Base-by-base conservation (phyloP, 2,888 invertebrate species). In the Ormyrus rosae region DNA sequence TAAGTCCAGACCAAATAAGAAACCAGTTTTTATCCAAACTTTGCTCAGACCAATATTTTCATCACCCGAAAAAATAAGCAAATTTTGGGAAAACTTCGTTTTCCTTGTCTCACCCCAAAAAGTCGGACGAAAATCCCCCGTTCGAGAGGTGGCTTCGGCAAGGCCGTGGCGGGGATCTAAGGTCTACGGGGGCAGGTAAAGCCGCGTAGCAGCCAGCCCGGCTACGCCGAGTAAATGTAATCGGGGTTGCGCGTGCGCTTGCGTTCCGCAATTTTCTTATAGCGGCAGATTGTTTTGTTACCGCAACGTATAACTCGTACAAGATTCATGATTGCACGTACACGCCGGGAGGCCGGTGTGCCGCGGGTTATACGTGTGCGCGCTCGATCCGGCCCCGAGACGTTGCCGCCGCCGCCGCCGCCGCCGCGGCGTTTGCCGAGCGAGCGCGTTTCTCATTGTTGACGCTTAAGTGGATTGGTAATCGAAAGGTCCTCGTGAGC, bases 401-500 rank as follows among this genome's bases (percentile, higher is more conserved):
- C 19, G 19, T 1, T 19, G 19, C 19, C 19, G 19, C 19, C 19
- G 19, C 19, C 19, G 19, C 19, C 19, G 19, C 19, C 19, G 19
- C 19, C 19, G 63, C 51, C 19, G 19, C 10, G 56, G 61, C 58
- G 53, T 65, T 75, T 60, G 45, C 11, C 55, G 50, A 67, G 48
- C 10, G 61, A 51, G 45, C 67, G 73, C 72, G 55, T 83, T 83
- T 83, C 80, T 84, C 81, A 83, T 84, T 81, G 83, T 85, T 83
- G 81, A 83, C 77, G 76, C 82, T 83, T 83, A 83, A 84, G 84
- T 83, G 84, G 83, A 84, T 84, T 83, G 83, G 83, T 80, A 85
- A 84, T 84, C 84, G 84, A 83, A 83, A 80, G 81, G 70, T 63
- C 58, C 48, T 11, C 78, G 81, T 69, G 82, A 56, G 65, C 73